Evolutionary conservation across 2,888 invertebrate genomes (phyloP).

Genomic region (Caenorhabditis angaria): DNA sequence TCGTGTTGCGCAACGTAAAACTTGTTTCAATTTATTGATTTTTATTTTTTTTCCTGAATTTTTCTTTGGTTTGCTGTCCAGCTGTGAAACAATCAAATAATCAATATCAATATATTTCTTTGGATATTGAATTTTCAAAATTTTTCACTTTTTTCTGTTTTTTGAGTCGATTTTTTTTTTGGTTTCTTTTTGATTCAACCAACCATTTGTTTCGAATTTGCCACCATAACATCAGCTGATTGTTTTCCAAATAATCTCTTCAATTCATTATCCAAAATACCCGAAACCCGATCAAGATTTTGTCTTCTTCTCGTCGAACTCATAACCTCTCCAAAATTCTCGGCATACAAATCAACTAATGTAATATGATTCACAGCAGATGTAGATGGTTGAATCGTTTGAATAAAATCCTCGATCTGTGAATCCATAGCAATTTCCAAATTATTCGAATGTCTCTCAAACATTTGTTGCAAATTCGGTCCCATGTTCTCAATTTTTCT

Average conservation of each 20-base stretch:
- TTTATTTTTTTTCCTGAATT: too few species aligned
- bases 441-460: slow-evolving; percentile 54
- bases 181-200: neutral
- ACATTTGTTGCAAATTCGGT: slow-evolving; percentile 60
- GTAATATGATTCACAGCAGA: slow-evolving; percentile 51
- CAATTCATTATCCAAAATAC: slow-evolving; percentile 46
- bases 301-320: slow-evolving; percentile 45
- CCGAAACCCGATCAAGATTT: slow-evolving; percentile 43
- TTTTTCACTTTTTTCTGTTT: slow-evolving; percentile 2
- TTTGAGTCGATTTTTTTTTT: neutral
- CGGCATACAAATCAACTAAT: slow-evolving; percentile 49
- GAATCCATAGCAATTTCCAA: slow-evolving; percentile 56
- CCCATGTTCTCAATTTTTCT: slow-evolving; percentile 60
- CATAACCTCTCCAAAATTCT: slow-evolving; percentile 59
- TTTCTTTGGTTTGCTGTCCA: too few species aligned
- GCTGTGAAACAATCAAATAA: too few species aligned
- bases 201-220: slow-evolving; percentile 52
- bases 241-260: slow-evolving; percentile 49
- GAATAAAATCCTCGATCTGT: slow-evolving; percentile 48
- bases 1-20: too few species aligned
- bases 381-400: slow-evolving; percentile 53
- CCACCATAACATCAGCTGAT: slow-evolving; percentile 49
- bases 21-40: too few species aligned
- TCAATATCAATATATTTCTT: too few species aligned
- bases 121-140: slow-evolving; percentile 5